Base-by-base conservation (phyloP, 2,888 invertebrate genomes). In the Zaprionus obscuricornis region DNA sequence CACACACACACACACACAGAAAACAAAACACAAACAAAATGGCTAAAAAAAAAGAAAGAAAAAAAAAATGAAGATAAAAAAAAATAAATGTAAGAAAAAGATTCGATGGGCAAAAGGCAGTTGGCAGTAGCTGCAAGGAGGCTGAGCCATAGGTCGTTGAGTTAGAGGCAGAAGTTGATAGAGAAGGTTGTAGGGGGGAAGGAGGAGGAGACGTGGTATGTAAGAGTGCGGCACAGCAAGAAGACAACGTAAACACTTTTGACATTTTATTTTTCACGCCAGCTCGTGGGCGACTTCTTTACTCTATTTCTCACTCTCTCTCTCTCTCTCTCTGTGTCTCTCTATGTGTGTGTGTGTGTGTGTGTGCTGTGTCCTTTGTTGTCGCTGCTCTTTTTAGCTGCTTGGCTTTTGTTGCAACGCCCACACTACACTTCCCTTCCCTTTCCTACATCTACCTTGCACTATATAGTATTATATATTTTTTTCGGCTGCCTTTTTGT, bases 221-320 rank as follows among this genome's bases (percentile, higher is more conserved):
- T 8, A 24, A n/a, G n/a, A n/a, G n/a, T n/a, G n/a, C n/a, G 24
- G 24, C 24, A 24, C 4, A 4, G n/a, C n/a, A n/a, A 40, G 47
- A 27, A 52, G 51, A 62, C 67, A 74, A 67, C 85, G 82, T 72
- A 82, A 85, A 82, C 78, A 85, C 78, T 85, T 79, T 85, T 79
- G 82, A 79, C 79, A 85, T 82, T 84, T 72, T 82, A 71, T 77
- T 79, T 79, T 79, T 82, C 85, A 82, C 74, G 64, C 85, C 82
- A 68, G 50, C 34, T 71, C 66, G 34, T 68, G 66, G 71, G 66
- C 65, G 66, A 58, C 59, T 62, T 52, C 22, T 54, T 62, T 62
- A 40, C 22, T 22, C 6, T 39, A 22, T 39, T 6, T 18, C 24
- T 18, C 8, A n/a, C 0, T 5, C 17, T 50, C 29, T 13, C 24